These are phyloP conservation scores for Brachypodius melanocephalos DNA, from an alignment of 2,113 vertebrate genomes.

Conservation along the genomic window DNA sequence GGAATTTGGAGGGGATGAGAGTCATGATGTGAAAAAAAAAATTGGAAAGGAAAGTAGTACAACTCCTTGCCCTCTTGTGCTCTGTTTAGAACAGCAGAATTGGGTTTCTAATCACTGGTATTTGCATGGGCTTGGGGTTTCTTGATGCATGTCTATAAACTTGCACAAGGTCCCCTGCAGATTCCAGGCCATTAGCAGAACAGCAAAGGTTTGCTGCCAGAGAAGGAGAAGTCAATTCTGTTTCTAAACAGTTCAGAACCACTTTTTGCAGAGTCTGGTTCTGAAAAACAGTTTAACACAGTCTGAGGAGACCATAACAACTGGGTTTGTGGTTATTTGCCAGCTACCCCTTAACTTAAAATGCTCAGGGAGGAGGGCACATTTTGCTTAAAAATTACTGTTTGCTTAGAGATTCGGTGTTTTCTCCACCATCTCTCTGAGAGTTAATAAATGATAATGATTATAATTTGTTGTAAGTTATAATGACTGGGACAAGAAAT, in stretches of 20 bases:
- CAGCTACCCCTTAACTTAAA: not conserved
- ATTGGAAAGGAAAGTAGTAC: not conserved
- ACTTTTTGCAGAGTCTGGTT: not conserved
- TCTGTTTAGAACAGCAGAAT: not conserved
- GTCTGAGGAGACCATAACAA: rapidly evolving
- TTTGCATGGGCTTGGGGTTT: not conserved
- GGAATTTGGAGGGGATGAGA: not conserved
- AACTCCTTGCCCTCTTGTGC: not conserved
- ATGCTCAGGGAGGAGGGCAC: not conserved
- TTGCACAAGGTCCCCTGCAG: not conserved
- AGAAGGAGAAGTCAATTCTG: not conserved
- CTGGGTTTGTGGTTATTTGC: not conserved
- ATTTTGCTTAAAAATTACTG: not conserved
- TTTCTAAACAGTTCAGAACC: not conserved
- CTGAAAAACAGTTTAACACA: not conserved
- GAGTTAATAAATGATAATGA: not conserved
- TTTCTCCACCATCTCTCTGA: not conserved
- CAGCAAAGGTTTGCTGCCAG: not conserved
- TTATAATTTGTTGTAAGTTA: not conserved
- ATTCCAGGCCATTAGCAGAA: not conserved
- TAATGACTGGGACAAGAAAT: not conserved
- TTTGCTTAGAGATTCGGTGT: not conserved
- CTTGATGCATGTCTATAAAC: not conserved
- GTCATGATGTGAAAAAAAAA: not conserved
- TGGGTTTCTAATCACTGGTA: not conserved